Base-by-base conservation (phyloP, 1,140 invertebrate genomes). In the Pantala flavescens region DNA sequence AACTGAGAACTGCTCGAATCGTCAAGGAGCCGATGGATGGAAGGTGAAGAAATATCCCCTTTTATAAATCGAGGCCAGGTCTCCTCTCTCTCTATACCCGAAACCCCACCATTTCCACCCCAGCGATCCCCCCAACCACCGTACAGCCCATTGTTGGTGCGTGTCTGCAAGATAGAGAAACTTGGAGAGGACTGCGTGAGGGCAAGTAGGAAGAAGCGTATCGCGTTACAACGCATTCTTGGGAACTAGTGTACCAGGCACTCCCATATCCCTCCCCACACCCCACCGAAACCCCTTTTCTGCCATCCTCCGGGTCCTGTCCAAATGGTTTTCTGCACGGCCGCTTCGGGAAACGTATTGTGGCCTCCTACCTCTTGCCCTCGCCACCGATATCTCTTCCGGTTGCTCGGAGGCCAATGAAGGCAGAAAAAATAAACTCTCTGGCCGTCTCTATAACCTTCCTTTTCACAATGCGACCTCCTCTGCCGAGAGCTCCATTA, bases 171-270 rank as follows among this genome's bases (percentile, higher is more conserved):
- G 49, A 21, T 19, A 63, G 49, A 16, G n/a, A 63, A 63, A 21
- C 49, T 21, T 3, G 49, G 49, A 21, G 49, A 63, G 28, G 28
- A 21, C 14, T 63, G 49, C 49, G 49, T 63, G 49, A 16, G 49
- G 49, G 49, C 49, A 21, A 63, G 49, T 63, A 63, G 49, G 49
- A 63, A 63, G 49, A 63, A 63, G 49, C 49, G n/a, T 63, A 63
- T 63, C 49, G n/a, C 49, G 16, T 63, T 63, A 63, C 49, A 21
- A 21, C 49, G n/a, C 49, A 63, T 63, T 63, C 49, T 63, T 63
- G 49, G 49, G 49, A 63, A 63, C 49, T 63, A 63, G 49, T 21
- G 49, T 63, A 19, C 49, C 49, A 19, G 49, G n/a, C 49, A 21
- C 49, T 19, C 49, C n/a, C 49, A 36, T 36, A 36, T 63, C 49